These are phyloP conservation scores for Hemiprocne comata DNA, from an alignment of 2,113 vertebrate genomes.

Conservation along the genomic window DNA sequence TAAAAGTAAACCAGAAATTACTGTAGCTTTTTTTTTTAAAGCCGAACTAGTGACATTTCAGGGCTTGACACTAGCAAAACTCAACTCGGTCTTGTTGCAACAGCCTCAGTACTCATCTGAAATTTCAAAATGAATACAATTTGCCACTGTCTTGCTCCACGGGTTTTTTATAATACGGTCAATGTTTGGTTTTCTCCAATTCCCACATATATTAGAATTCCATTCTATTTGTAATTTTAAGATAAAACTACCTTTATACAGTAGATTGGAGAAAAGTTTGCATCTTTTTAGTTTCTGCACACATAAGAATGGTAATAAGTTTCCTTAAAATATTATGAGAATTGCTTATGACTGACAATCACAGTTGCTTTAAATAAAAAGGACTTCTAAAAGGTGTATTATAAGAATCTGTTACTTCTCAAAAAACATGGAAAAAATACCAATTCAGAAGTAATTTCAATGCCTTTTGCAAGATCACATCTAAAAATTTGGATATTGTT, in stretches of 20 bases:
- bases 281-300: background rate
- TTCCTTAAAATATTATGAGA: background rate
- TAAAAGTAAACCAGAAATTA: background rate
- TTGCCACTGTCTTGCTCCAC: background rate
- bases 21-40: background rate
- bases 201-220: background rate
- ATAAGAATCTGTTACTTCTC: background rate
- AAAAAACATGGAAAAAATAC: background rate
- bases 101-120: background rate
- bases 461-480: background rate
- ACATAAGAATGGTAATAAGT: background rate
- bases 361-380: background rate
- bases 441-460: background rate
- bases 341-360: background rate
- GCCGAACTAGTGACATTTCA: background rate
- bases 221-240: conserved; percentile 30
- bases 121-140: background rate
- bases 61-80: background rate
- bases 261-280: background rate
- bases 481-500: background rate
- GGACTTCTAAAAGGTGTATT: background rate
- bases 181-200: conserved; percentile 24
- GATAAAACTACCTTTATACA: conserved; percentile 35
- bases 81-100: background rate
- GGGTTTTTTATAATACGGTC: background rate